Evolutionary conservation across 2,888 invertebrate species (phyloP), one percentile per base, ranked within the genome.

Genomic region (Chydorus sphaericus): DNA sequence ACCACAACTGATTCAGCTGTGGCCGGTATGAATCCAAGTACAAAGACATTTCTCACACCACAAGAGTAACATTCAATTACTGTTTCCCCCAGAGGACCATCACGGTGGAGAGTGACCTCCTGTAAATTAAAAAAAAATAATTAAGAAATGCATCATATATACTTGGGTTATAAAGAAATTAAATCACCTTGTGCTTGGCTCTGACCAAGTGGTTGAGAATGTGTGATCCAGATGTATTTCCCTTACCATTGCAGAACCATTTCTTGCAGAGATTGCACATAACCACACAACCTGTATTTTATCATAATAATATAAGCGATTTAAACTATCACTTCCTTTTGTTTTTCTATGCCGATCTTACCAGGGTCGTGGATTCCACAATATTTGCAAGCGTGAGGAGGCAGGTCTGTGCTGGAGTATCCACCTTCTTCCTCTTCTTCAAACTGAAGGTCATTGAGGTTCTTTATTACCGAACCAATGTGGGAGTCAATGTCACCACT

Each of bases 221-320:
- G 68, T 99, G 98, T 50, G 97, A 96, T 28, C 92, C 97, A 1
- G 94, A 93, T 1, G 96, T 96, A 68, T 91, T 94, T 16, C 97
- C 97, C 57, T 96, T 81, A 1, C 96, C 97, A 75, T 99, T 99
- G 71, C 98, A 99, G 69, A 99, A 99, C 98, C 98, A 99, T 69
- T 97, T 96, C 69, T 92, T 93, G 69, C 98, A 98, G 59, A 89
- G 81, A 69, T 96, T 96, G 72, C 98, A 99, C 84, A 91, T 90
- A 56, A 97, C 94, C 38, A 99, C 98, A 65, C 91, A 92, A 61
- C 88, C n/a, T n/a, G n/a, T n/a, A n/a, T n/a, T n/a, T n/a, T n/a
- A n/a, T n/a, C n/a, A n/a, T n/a, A n/a, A n/a, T n/a, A n/a, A n/a
- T n/a, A n/a, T n/a, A n/a, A n/a, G n/a, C n/a, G n/a, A n/a, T n/a